Evolutionary conservation across 2,797 vertebrate genomes (phyloP).

Genomic region (Etheostoma perlongum): DNA sequence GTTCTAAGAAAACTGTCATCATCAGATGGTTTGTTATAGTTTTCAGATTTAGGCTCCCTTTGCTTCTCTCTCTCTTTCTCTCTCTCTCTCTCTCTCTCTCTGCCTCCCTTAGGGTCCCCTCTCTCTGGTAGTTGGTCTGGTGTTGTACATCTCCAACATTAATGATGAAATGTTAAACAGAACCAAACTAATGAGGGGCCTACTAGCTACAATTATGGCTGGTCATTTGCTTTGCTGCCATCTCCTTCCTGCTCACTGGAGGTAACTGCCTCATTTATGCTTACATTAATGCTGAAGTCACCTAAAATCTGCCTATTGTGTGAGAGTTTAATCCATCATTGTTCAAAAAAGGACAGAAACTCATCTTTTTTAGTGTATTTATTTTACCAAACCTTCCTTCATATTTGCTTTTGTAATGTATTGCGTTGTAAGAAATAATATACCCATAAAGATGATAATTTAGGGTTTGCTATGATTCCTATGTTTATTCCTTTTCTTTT

Average conservation of each 20-base stretch:
- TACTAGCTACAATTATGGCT: constrained; percentile 94
- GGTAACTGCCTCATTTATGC: constrained; percentile 74
- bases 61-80: background rate
- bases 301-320: background rate
- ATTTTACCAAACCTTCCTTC: background rate
- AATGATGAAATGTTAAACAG: constrained; percentile 94
- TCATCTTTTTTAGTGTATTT: background rate
- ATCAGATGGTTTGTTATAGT: background rate
- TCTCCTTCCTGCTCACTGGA: constrained; percentile 94
- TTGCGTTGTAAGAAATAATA: background rate
- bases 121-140: constrained; percentile 92
- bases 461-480: background rate
- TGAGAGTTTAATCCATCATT: background rate
- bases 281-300: background rate
- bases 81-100: no score
- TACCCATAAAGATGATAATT: background rate
- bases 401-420: background rate
- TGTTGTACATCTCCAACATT: constrained; percentile 95
- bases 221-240: constrained; percentile 94
- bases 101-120: constrained; percentile 78
- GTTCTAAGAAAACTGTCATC: background rate
- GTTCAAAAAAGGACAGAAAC: background rate
- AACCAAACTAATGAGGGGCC: constrained; percentile 88
- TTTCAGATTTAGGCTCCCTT: background rate
- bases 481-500: background rate